These are phyloP conservation scores for Frieseomelitta varia DNA, from an alignment of 1,140 invertebrate species.

Conservation along the genomic window DNA sequence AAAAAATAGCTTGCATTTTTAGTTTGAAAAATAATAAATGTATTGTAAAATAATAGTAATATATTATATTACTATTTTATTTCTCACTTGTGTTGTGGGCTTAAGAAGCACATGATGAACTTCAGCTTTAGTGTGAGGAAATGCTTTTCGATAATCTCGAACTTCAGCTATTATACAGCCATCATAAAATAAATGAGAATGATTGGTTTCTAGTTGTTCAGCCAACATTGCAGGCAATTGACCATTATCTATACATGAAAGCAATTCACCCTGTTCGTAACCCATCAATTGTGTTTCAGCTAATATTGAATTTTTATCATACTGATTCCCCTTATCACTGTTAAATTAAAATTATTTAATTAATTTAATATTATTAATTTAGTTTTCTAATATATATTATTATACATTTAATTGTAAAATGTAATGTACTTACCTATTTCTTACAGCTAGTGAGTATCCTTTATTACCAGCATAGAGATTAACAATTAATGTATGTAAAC, in stretches of 20 bases:
- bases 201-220: slow-evolving; percentile 91
- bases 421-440: slow-evolving; percentile 76
- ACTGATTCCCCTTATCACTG: slow-evolving; percentile 78
- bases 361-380: slow-evolving; percentile 36
- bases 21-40: neutral
- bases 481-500: slow-evolving; percentile 93
- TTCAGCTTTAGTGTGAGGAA: slow-evolving; percentile 85
- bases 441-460: slow-evolving; percentile 93
- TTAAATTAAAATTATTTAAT: slow-evolving; percentile 48
- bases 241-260: slow-evolving; percentile 92
- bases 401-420: neutral
- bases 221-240: slow-evolving; percentile 93
- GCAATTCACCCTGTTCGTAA: slow-evolving; percentile 89
- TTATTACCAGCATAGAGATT: slow-evolving; percentile 96
- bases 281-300: slow-evolving; percentile 89
- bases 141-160: slow-evolving; percentile 92
- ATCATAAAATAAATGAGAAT: slow-evolving; percentile 93
- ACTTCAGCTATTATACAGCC: slow-evolving; percentile 96
- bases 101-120: slow-evolving; percentile 93
- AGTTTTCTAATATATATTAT: slow-evolving; percentile 20
- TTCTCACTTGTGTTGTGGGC: slow-evolving; percentile 91
- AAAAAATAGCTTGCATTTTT: neutral
- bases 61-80: neutral
- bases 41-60: neutral
- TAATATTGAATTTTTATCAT: slow-evolving; percentile 84